A percentile compares a stretch with the other conserved stretches of the same genome.
phyloP scores from a whole-genome alignment of 2,113 vertebrate genomes.

The Burhinus oedicnemus region DNA sequence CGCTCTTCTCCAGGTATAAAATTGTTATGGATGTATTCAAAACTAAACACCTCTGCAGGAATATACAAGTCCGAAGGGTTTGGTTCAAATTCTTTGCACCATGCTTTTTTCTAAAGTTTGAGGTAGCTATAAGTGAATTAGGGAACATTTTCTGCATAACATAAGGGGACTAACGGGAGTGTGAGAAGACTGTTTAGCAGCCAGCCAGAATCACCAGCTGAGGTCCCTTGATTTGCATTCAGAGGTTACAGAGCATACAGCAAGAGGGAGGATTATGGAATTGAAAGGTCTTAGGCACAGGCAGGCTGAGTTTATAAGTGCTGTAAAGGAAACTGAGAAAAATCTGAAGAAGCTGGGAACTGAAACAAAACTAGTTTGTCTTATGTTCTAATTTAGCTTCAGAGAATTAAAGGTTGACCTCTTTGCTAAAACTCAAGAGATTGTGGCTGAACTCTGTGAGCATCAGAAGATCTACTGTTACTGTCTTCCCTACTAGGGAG shows the following conservation, averaged over 20 bases:
- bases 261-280: conserved; percentile 36
- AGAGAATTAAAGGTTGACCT: conserved; percentile 20
- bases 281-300: conserved; percentile 10
- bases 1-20: background rate
- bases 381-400: conserved; percentile 1
- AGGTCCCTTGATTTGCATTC: conserved; percentile 44
- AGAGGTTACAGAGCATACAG: background rate
- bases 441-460: background rate
- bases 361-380: conserved; percentile 14
- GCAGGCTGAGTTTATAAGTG: background rate
- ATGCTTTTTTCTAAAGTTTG: background rate
- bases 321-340: conserved; percentile 27
- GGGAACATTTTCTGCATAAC: background rate
- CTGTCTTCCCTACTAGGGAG: background rate
- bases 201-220: background rate
- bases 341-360: background rate
- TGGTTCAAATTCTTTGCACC: background rate
- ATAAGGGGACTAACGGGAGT: background rate
- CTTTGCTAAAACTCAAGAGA: conserved; percentile 3
- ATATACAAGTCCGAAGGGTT: background rate
- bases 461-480: background rate
- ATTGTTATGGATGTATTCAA: background rate
- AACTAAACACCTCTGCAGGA: background rate
- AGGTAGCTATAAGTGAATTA: background rate
- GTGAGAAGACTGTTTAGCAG: background rate